A percentile compares a stretch with the other conserved stretches of the same genome.
phyloP scores from a whole-genome alignment of 2,113 vertebrate species.

The Heterocephalus glaber region DNA sequence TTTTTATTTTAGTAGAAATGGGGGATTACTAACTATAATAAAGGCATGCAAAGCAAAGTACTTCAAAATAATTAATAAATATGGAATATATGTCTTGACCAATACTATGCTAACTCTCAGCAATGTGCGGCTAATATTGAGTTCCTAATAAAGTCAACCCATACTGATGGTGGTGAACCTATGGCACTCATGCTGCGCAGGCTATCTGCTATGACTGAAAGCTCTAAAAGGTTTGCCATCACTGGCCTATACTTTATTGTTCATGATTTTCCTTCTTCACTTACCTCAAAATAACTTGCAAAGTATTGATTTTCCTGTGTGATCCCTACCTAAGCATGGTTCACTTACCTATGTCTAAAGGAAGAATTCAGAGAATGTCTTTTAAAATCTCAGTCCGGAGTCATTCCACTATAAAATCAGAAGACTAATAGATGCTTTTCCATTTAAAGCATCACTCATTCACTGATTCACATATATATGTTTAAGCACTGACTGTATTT shows the following conservation, averaged over 20 bases:
- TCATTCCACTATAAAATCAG: background rate
- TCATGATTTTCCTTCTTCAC: background rate
- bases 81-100: background rate
- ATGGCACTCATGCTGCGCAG: background rate
- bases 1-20: constrained; percentile 20
- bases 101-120: background rate
- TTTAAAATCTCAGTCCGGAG: background rate
- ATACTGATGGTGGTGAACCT: too few relatives aligned
- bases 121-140: background rate
- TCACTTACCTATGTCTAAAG: background rate
- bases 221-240: background rate
- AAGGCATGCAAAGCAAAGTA: background rate
- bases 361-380: background rate
- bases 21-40: background rate
- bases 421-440: background rate
- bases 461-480: background rate
- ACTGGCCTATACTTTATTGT: background rate
- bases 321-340: background rate
- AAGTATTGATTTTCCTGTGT: background rate
- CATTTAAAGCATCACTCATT: background rate
- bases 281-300: constrained; percentile 4
- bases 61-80: constrained; percentile 38
- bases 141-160: too few relatives aligned
- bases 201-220: background rate
- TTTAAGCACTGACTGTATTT: background rate